Evolutionary conservation across 2,888 invertebrate genomes (phyloP).

Genomic region (Chymomyza caudatula): DNA sequence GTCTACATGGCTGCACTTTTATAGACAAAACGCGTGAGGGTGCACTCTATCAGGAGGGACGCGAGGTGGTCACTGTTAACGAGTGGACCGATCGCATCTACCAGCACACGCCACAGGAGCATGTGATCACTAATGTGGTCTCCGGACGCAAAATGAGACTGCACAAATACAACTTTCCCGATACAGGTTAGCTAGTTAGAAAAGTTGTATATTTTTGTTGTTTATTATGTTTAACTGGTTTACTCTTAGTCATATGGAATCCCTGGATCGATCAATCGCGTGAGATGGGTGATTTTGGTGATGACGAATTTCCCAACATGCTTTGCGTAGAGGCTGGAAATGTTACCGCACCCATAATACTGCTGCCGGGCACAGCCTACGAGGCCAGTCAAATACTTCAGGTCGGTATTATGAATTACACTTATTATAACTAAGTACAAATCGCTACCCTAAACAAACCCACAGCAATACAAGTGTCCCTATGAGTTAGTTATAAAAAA

Average conservation of each 20-base stretch:
- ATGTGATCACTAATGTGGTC: conserved; percentile 94
- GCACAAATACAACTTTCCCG: conserved; percentile 96
- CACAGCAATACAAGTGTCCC: conserved; percentile 56
- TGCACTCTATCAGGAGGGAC: conserved; percentile 91
- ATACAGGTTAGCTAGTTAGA: conserved; percentile 83
- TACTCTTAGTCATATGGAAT: conserved; percentile 90
- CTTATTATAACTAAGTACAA: conserved; percentile 10
- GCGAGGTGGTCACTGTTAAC: conserved; percentile 92
- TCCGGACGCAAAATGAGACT: conserved; percentile 94
- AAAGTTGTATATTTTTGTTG: not conserved
- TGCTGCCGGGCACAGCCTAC: conserved; percentile 93
- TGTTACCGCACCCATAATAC: conserved; percentile 91
- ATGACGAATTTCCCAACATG: conserved; percentile 97
- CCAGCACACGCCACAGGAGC: conserved; percentile 94
- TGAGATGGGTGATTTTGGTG: conserved; percentile 96
- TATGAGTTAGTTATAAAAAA: conserved; percentile 12
- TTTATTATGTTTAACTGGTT: not conserved
- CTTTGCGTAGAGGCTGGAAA: conserved; percentile 96
- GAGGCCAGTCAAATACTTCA: conserved; percentile 94
- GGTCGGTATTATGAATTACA: conserved; percentile 78
- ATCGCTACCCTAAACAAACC: conserved; percentile 4
- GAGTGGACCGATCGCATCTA: conserved; percentile 97
- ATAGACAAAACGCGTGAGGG: conserved; percentile 94
- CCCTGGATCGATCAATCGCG: conserved; percentile 96
- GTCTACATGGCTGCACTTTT: conserved; percentile 93